Evolutionary conservation across 2,888 invertebrate species (phyloP).

Genomic region (Macropis europaea): DNA sequence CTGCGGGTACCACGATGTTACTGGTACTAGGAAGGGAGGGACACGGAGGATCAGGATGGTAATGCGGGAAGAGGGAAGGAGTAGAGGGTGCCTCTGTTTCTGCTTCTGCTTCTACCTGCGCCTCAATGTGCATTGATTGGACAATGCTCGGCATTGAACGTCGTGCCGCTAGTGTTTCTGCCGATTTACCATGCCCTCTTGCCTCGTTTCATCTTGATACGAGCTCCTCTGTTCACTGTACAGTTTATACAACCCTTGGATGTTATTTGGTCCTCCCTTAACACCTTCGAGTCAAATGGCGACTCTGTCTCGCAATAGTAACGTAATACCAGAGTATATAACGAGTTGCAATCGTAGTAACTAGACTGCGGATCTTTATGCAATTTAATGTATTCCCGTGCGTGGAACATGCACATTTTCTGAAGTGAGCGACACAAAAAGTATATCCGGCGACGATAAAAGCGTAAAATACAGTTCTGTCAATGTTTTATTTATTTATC

Average conservation of each 20-base stretch:
- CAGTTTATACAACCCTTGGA: not conserved
- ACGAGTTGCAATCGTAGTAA: too few relatives aligned
- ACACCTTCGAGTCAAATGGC: too few relatives aligned
- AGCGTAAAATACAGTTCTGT: too few relatives aligned
- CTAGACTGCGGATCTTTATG: too few relatives aligned
- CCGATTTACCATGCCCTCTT: constrained; percentile 29
- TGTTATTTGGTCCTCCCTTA: constrained; percentile 31
- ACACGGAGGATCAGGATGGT: too few relatives aligned
- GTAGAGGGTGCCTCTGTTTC: constrained; percentile 30
- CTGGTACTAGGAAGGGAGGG: constrained; percentile 22
- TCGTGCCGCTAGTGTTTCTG: constrained; percentile 51
- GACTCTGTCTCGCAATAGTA: too few relatives aligned
- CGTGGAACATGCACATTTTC: too few relatives aligned
- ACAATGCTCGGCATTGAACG: constrained; percentile 69
- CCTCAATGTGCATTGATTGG: constrained; percentile 76
- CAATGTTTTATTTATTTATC: too few relatives aligned
- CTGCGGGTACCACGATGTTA: constrained; percentile 72
- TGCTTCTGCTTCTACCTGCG: constrained; percentile 52
- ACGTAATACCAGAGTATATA: too few relatives aligned
- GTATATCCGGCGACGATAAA: too few relatives aligned
- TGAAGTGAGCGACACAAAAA: too few relatives aligned
- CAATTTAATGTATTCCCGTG: too few relatives aligned
- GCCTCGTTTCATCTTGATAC: constrained; percentile 1
- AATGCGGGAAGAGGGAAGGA: constrained; percentile 27
- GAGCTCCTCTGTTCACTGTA: not conserved